A percentile compares a stretch with the other conserved stretches of the same genome.
phyloP scores from a whole-genome alignment of 2,888 invertebrate genomes.

The Galerucella pusilla region DNA sequence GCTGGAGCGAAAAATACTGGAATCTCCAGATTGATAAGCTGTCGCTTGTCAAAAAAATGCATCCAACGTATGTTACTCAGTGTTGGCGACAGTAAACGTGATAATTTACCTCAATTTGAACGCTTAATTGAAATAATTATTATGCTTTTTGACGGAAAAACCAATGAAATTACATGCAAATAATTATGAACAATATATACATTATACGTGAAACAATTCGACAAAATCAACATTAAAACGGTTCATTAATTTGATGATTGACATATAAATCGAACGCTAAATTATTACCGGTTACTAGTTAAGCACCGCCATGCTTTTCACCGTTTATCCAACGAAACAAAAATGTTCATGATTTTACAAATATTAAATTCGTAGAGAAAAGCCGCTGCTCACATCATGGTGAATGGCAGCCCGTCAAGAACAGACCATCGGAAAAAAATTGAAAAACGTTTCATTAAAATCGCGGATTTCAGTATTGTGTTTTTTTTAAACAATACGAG shows the following conservation, averaged over 20 bases:
- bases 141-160: slow-evolving; percentile 7
- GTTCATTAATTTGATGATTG: slow-evolving; percentile 53
- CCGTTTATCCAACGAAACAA: slow-evolving; percentile 35
- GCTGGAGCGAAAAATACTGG: too few species aligned
- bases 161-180: slow-evolving; percentile 36
- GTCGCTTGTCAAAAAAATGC: too few species aligned
- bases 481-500: slow-evolving; percentile 25
- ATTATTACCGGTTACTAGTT: slow-evolving; percentile 39
- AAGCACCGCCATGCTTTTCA: slow-evolving; percentile 18
- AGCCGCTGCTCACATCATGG: slow-evolving; percentile 47
- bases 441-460: slow-evolving; percentile 44
- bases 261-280: slow-evolving; percentile 46
- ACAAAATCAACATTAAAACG: slow-evolving; percentile 53
- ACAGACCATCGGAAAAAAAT: slow-evolving; percentile 45
- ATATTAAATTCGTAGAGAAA: slow-evolving; percentile 41
- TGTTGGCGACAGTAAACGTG: background rate
- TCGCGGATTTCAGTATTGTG: slow-evolving; percentile 38
- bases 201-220: slow-evolving; percentile 36
- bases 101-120: background rate
- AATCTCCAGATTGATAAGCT: too few species aligned
- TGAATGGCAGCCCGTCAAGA: slow-evolving; percentile 54
- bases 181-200: slow-evolving; percentile 33
- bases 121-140: background rate
- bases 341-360: slow-evolving; percentile 43
- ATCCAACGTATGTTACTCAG: too few species aligned